Conservation (phyloP, 2,888 invertebrate genomes). For the Microctonus brassicae region DNA sequence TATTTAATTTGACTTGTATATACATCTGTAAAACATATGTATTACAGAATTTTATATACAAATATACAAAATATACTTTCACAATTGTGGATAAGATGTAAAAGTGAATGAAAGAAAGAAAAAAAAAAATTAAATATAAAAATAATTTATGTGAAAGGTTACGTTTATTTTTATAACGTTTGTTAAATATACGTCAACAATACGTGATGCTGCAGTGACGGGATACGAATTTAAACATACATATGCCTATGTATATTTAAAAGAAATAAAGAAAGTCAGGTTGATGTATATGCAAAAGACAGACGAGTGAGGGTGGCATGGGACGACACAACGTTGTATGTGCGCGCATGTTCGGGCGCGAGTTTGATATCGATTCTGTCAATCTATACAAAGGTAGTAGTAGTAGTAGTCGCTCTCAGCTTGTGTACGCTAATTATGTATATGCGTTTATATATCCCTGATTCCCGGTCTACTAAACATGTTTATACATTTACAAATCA, state of each 20-base stretch:
- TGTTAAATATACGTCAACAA: neutral
- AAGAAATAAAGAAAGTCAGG: constrained; percentile 35
- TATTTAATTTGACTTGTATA: neutral
- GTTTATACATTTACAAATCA: too few relatives aligned
- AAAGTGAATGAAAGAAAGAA: neutral
- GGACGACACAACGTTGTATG: neutral
- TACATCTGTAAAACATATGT: neutral
- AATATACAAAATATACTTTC: neutral
- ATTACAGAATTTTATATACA: neutral
- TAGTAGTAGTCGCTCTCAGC: constrained; percentile 47
- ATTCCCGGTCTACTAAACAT: neutral
- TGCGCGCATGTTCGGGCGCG: neutral
- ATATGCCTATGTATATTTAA: neutral
- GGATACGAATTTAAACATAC: neutral
- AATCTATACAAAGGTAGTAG: constrained; percentile 53
- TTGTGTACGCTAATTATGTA: constrained; percentile 54
- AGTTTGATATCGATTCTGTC: constrained; percentile 50
- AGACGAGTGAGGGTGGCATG: constrained; percentile 37
- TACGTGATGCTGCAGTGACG: neutral
- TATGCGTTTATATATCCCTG: constrained; percentile 7
- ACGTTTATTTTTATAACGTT: neutral
- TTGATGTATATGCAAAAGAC: neutral
- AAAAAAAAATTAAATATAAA: neutral
- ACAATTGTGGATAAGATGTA: neutral
- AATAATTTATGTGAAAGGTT: neutral